These are phyloP conservation scores for Camponotus vicinus DNA, from an alignment of 1,140 invertebrate species.

Conservation along the genomic window DNA sequence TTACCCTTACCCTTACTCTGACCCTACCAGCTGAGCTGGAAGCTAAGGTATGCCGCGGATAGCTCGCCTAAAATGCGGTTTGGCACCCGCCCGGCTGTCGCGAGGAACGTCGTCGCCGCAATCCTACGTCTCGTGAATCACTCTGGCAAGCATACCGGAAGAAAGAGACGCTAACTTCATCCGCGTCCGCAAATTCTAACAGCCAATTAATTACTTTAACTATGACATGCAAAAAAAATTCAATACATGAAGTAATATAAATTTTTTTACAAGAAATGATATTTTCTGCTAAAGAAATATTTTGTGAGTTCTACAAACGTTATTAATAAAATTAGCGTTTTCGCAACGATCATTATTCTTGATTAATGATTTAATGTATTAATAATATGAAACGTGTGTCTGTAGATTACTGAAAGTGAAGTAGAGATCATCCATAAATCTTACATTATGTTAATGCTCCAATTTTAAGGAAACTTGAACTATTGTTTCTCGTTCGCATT, in stretches of 20 bases:
- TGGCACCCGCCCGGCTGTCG: slow-evolving; percentile 64
- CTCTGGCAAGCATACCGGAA: background rate
- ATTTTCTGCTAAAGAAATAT: background rate
- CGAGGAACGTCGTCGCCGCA: slow-evolving; percentile 56
- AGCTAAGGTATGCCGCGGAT: slow-evolving; percentile 63
- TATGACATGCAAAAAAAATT: too few relatives aligned
- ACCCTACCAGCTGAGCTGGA: slow-evolving; percentile 60
- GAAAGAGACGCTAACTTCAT: slow-evolving; percentile 35
- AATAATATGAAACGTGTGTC: background rate
- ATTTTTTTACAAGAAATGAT: background rate
- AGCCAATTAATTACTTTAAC: background rate
- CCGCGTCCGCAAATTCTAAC: background rate
- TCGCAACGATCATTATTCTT: slow-evolving; percentile 15
- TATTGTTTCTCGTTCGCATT: background rate
- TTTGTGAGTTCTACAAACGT: background rate
- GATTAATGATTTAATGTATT: background rate
- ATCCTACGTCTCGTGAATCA: slow-evolving; percentile 39
- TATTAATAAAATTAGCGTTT: background rate
- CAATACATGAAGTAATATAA: background rate
- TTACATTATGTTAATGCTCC: slow-evolving; percentile 19
- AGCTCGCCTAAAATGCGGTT: slow-evolving; percentile 76
- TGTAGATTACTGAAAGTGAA: slow-evolving; percentile 9
- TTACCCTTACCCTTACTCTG: slow-evolving; percentile 22
- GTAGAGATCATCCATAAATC: background rate
- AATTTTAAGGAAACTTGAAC: background rate